Evolutionary conservation across 2,888 invertebrate genomes (phyloP).

Genomic region (Drosophila hamatofila): DNA sequence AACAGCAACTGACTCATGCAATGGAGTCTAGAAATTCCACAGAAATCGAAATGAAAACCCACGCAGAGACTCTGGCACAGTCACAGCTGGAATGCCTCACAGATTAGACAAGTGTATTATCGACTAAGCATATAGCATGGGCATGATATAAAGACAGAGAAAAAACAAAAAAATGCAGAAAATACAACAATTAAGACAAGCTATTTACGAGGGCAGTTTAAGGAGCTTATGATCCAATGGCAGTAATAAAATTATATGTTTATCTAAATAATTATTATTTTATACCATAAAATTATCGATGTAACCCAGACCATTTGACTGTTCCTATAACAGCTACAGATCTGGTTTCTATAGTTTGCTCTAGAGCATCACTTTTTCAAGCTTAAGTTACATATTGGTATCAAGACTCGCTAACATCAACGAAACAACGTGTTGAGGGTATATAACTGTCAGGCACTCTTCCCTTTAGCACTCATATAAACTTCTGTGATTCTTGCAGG

Average conservation of each 20-base stretch:
- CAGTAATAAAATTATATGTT: neutral
- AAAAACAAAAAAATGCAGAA: neutral
- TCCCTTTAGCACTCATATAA: neutral
- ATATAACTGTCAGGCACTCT: neutral
- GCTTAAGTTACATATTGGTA: too few species aligned
- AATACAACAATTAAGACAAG: neutral
- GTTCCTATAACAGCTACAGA: too few species aligned
- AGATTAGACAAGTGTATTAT: slow-evolving; percentile 9
- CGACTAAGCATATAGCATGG: neutral
- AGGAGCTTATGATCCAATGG: neutral
- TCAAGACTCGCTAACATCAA: neutral
- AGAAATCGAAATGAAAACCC: slow-evolving; percentile 38
- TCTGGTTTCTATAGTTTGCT: too few species aligned
- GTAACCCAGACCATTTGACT: too few species aligned
- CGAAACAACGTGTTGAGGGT: neutral
- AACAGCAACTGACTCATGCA: slow-evolving; percentile 61
- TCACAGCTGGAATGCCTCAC: slow-evolving; percentile 38
- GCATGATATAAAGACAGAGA: neutral
- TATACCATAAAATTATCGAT: too few species aligned
- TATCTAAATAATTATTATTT: too few species aligned
- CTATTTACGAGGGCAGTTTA: neutral
- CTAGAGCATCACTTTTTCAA: too few species aligned
- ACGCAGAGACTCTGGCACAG: slow-evolving; percentile 25
- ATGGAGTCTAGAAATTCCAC: slow-evolving; percentile 45
- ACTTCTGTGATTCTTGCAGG: neutral